Base-by-base conservation (phyloP, 2,888 invertebrate genomes). In the Lasioglossum zephyrum region DNA sequence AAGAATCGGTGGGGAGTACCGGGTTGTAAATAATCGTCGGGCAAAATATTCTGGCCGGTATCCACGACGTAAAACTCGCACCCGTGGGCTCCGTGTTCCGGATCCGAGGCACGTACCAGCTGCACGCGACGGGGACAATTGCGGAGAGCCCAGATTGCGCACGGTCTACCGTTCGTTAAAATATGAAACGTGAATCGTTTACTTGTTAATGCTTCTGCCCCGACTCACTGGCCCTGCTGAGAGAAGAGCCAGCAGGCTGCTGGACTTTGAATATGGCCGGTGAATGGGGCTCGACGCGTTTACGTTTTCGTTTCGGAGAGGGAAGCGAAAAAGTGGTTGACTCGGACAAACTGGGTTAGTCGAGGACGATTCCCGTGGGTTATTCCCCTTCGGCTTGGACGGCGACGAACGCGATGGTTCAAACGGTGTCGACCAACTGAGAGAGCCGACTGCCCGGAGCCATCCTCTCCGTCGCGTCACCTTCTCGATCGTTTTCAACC, bases 301-400 rank as follows among this genome's bases (percentile, higher is more conserved):
- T 85, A 49, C 81, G 84, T 88, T 81, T 85, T 70, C 79, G 76
- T 47, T 53, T 26, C 36, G 69, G n/a, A 47, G 44, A 6, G n/a
- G 1, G 77, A 39, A 53, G 36, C n/a, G n/a, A 22, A 36, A 66
- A 47, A 26, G 31, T 22, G 66, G 44, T 26, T 13, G 66, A 57
- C 47, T 79, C 53, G 70, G 26, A 73, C 11, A 85, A 88, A 88
- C 81, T 81, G 66, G 85, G 78, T 88, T 86, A 82, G 57, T 78
- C 80, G 78, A 77, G 82, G 79, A 82, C 79, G 70, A 86, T 85
- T 89, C 83, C 84, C 85, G 73, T 9, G 77, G 79, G 82, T 82
- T 63, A 49, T 77, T 26, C 66, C 22, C 31, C 57, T 81, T 47
- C 49, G 57, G 31, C 18, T 57, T 31, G 74, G 57, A 39, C 57